Base-by-base conservation (phyloP, 2,888 invertebrate species). In the Parochlus steinenii region DNA sequence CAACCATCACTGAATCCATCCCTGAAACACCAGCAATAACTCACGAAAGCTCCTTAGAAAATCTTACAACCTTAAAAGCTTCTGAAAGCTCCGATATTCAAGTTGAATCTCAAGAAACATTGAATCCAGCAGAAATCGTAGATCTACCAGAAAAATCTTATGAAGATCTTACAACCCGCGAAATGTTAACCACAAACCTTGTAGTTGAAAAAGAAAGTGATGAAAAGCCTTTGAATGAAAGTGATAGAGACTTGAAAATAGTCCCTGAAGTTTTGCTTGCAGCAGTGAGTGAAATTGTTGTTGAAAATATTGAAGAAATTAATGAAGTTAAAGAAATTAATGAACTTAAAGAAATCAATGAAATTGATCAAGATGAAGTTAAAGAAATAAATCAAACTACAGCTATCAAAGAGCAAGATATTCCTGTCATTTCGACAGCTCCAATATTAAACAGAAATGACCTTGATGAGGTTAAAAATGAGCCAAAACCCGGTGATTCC, bases 351-450 rank as follows among this genome's bases (percentile, higher is more conserved):
- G 34, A 31, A 14, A n/a, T 15, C 10, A 20, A 16, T 33, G 39
- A 33, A n/a, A 18, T n/a, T 39, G 37, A 31, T 18, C 14, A 18
- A 31, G 36, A 36, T 25, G 6, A 5, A 25, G 25, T 25, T 25
- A 25, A 10, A 7, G 23, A 8, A 10, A 10, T 7, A 10, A 10
- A 12, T 25, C 11, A 25, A 25, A 5, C 25, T 25, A 14, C 25
- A 4, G 14, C 25, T 25, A 11, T 22, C 10, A 8, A 22, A 22
- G 22, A 7, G 6, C 22, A 6, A 8, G 14, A 31, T 19, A 16
- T 17, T 6, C 15, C 19, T 19, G 17, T 14, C 14, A 12, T 6
- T 18, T 8, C 18, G 6, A 18, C n/a, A 17, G 31, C n/a, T 26
- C 12, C 8, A 30, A 18, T n/a, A 18, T n/a, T n/a, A n/a, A n/a